Base-by-base conservation (phyloP, 2,797 vertebrate species). In the Syndactyla subalaris region DNA sequence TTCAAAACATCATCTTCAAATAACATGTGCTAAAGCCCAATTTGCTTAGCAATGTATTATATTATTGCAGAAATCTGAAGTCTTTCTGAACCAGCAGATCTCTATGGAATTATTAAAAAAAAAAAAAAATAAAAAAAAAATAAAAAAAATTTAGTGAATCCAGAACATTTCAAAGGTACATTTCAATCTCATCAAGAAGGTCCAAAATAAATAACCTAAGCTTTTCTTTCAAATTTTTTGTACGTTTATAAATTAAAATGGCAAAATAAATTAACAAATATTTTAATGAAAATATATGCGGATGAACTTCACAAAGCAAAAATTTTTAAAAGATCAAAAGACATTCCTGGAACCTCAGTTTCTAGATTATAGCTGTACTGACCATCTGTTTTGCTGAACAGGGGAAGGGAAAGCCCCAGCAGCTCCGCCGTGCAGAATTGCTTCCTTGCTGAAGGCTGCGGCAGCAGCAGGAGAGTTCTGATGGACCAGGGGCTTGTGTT, bases 401-500 rank as follows among this genome's bases (percentile, higher is more conserved):
- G 43, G 38, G 49, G 30, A 41, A 81, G 49, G 26, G 49, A 18
- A 24, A 67, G 24, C 43, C 63, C 29, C 41, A 10, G 3, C n/a
- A 39, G 2, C 45, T 21, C 9, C 19, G 1, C 36, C 2, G 7
- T 12, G 27, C 36, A 21, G 62, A 26, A 58, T 4, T 3, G 0
- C 5, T 34, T 77, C 55, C 61, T 45, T 5, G 7, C 82, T 21
- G 63, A 30, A 51, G 52, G 48, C 19, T 36, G 46, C 34, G 2
- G 49, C 2, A n/a, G 72, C 73, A 61, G 41, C 61, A 43, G 77
- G 45, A 54, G 48, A 18, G 39, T 20, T 6, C 6, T 34, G 26
- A n/a, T 21, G 21, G 38, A 22, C 17, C 27, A 4, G 2, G 3
- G 45, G 12, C 19, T 80, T 48, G 18, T n/a, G 39, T 27, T 86